phyloP scores from a whole-genome alignment of 2,113 vertebrate genomes.

The Etheostoma spectabile region DNA sequence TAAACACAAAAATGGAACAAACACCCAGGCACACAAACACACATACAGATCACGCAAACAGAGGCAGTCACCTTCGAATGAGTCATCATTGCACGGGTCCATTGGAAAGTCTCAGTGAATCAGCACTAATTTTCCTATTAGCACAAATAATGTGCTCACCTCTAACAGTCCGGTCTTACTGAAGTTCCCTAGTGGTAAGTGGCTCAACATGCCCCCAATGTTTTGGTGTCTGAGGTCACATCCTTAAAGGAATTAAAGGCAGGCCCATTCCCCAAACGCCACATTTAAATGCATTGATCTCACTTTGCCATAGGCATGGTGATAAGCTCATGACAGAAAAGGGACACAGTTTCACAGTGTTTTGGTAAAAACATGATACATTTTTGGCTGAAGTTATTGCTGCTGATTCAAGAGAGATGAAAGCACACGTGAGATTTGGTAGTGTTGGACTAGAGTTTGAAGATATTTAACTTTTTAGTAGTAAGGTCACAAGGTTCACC shows the following conservation, averaged over 20 bases:
- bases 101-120: constrained; percentile 70
- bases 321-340: constrained; percentile 59
- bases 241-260: constrained; percentile 84
- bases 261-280: constrained; percentile 65
- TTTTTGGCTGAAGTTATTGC: constrained; percentile 32
- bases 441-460: neutral
- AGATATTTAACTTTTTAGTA: neutral
- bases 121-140: constrained; percentile 80
- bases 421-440: neutral
- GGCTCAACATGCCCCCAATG: constrained; percentile 82
- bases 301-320: constrained; percentile 68
- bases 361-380: constrained; percentile 34
- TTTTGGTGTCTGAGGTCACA: constrained; percentile 85
- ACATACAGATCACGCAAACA: constrained; percentile 43
- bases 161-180: constrained; percentile 66
- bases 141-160: constrained; percentile 68
- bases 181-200: constrained; percentile 78
- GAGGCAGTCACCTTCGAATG: constrained; percentile 62
- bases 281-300: constrained; percentile 78
- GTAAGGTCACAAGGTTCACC: neutral
- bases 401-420: constrained; percentile 25
- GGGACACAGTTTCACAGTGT: constrained; percentile 45
- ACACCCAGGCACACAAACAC: constrained; percentile 30
- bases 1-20: constrained; percentile 22
- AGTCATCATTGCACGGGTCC: constrained; percentile 58